phyloP scores from a whole-genome alignment of 2,113 vertebrate species.

The Chitala chitala region DNA sequence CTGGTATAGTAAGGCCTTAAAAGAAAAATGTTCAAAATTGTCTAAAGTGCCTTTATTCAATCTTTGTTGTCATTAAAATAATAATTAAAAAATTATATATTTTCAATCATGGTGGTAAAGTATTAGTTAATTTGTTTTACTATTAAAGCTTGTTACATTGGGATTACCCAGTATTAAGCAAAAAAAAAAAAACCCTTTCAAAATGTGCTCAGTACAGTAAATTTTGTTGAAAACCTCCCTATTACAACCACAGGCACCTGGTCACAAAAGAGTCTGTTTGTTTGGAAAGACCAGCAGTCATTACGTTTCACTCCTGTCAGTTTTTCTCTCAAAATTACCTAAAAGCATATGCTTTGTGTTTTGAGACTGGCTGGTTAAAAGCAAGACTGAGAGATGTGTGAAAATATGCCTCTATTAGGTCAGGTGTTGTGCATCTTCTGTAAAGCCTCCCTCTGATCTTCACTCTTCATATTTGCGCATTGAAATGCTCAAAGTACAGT shows the following conservation, averaged over 20 bases:
- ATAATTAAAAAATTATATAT: slow-evolving; percentile 40
- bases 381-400: background rate
- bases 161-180: too few relatives aligned
- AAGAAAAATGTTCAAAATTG: slow-evolving; percentile 16
- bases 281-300: too few relatives aligned
- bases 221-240: too few relatives aligned
- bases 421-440: too few relatives aligned
- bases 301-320: too few relatives aligned
- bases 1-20: slow-evolving; percentile 25
- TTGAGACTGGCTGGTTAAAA: background rate
- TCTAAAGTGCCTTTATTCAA: slow-evolving; percentile 29
- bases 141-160: too few relatives aligned
- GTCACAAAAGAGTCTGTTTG: background rate
- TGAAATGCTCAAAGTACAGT: background rate
- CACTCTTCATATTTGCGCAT: background rate
- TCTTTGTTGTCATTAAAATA: slow-evolving; percentile 29
- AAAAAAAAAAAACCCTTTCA: too few relatives aligned
- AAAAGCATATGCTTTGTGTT: background rate
- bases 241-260: background rate
- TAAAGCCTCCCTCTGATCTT: background rate
- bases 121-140: background rate
- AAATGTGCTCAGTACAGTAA: too few relatives aligned
- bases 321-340: background rate
- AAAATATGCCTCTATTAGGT: background rate
- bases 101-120: slow-evolving; percentile 15